Base-by-base conservation (phyloP, 2,888 invertebrate species). In the Heliconius sara region DNA sequence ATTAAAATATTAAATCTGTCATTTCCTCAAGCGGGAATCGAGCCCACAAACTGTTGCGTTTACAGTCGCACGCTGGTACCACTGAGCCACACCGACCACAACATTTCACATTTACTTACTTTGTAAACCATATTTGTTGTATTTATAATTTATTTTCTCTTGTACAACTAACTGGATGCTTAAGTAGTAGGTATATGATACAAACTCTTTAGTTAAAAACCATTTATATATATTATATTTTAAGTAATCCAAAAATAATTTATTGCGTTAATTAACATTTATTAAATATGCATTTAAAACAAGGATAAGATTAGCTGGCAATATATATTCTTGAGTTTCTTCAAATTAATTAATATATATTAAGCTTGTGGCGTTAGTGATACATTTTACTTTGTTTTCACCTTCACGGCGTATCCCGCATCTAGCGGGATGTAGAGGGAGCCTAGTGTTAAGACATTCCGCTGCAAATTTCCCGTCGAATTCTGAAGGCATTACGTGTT, bases 51-150 rank as follows among this genome's bases (percentile, higher is more conserved):
- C 19, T 52, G 19, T 19, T 0, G 19, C 52, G 3, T 47, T 47
- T 47, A 47, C 43, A 47, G 43, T 47, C 43, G 3, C 52, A 7
- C 52, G 3, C 52, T 19, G 6, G 19, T 52, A 7, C 52, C 19
- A 0, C 47, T 47, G 16, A 4, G 16, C 47, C 47, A 47, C 19
- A 47, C 47, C 47, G 19, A 5, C 47, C 19, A 6, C 16, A 47
- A 47, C 5, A 47, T 57, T 57, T n/a, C 25, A 47, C 3, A 52
- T 70, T 70, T 25, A 70, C 70, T 70, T 70, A 70, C 43, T 70
- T 70, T 70, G 70, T 70, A 70, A 39, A 47, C 25, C 70, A 70
- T 70, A 10, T 70, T 25, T 25, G 25, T 70, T 9, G 70, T 70
- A 25, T 43, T 43, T 43, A 25, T 27, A 25, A 25, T 19, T 25